phyloP scores from a whole-genome alignment of 2,113 vertebrate genomes.

The Silurus meridionalis region DNA sequence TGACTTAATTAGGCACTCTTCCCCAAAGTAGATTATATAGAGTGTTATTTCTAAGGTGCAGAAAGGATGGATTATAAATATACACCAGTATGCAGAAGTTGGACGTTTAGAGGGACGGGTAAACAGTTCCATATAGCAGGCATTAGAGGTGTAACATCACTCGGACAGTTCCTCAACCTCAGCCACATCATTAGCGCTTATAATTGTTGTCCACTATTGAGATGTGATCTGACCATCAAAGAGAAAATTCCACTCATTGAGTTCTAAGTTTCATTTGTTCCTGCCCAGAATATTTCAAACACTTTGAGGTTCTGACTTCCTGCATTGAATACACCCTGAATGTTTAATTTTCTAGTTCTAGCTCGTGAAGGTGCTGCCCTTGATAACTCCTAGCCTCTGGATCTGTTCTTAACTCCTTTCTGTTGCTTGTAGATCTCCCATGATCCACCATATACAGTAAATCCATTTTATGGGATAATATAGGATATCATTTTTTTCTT shows the following conservation, averaged over 20 bases:
- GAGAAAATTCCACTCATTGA: background rate
- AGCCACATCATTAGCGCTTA: background rate
- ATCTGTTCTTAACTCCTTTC: no score
- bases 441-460: no score
- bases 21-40: background rate
- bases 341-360: no score
- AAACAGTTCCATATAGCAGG: background rate
- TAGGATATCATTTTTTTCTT: no score
- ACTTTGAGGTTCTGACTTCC: background rate
- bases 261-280: background rate
- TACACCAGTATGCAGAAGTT: background rate
- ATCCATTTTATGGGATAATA: no score
- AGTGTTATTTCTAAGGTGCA: background rate
- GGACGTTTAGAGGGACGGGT: background rate
- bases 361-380: no score
- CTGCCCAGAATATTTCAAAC: background rate
- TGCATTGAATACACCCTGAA: no score
- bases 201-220: background rate
- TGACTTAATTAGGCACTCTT: background rate
- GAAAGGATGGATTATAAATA: background rate
- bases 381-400: no score
- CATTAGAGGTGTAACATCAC: background rate
- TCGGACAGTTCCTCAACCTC: background rate
- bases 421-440: no score
- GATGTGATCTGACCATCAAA: background rate